Percentiles rank a stretch among this genome's conserved stretches.
phyloP scores from a whole-genome alignment of 2,797 vertebrate species.

The Sylvilagus floridanus region DNA sequence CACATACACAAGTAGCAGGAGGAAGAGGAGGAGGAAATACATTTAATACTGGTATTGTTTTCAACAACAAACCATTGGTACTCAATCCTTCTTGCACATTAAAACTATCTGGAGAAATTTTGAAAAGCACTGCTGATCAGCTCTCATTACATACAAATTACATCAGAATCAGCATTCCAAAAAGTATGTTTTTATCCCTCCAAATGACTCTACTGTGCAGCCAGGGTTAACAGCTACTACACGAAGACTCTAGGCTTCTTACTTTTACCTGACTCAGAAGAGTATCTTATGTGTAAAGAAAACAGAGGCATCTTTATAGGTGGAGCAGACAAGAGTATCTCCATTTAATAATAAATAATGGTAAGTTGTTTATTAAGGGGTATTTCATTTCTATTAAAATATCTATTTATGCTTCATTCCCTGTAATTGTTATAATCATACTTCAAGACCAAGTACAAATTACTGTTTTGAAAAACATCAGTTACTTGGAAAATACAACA shows the following conservation, averaged over 20 bases:
- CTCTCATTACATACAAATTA: constrained; percentile 17
- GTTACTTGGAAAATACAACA: constrained; percentile 25
- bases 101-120: constrained; percentile 51
- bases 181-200: not conserved
- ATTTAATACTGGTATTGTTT: constrained; percentile 69
- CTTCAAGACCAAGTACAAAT: constrained; percentile 47
- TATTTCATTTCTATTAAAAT: constrained; percentile 50
- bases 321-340: not conserved
- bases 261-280: not conserved
- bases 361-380: constrained; percentile 16
- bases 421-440: constrained; percentile 50
- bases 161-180: constrained; percentile 43
- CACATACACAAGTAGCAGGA: not conserved
- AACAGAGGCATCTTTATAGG: not conserved
- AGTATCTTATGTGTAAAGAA: not conserved
- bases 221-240: not conserved
- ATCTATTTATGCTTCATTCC: constrained; percentile 26
- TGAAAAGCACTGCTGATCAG: not conserved
- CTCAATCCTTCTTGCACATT: constrained; percentile 25
- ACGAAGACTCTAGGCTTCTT: not conserved
- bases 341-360: not conserved
- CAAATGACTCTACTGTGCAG: not conserved
- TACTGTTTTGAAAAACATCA: constrained; percentile 18
- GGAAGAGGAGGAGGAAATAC: not conserved
- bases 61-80: constrained; percentile 53